phyloP scores from a whole-genome alignment of 2,888 invertebrate genomes.

The Synergus gifuensis region DNA sequence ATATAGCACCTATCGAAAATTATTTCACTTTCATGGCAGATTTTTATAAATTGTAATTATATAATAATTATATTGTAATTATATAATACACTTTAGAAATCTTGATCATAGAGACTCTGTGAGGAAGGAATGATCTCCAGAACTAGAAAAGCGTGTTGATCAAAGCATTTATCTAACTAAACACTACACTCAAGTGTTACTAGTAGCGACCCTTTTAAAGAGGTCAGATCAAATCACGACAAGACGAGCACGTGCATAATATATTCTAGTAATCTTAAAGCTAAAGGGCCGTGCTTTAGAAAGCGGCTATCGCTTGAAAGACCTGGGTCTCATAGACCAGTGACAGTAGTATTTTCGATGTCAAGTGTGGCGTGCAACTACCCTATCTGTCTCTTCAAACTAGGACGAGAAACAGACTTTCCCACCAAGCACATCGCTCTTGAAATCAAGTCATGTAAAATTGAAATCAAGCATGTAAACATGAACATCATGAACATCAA shows the following conservation, averaged over 20 bases:
- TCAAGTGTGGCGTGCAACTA: constrained; percentile 64
- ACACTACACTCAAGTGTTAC: not conserved
- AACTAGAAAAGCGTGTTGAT: not conserved
- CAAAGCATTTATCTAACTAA: constrained; percentile 4
- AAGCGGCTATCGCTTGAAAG: not conserved
- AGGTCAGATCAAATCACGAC: constrained; percentile 1
- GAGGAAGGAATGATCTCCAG: not conserved
- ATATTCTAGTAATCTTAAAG: constrained; percentile 6
- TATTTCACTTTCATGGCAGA: not conserved
- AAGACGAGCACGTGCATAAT: not conserved
- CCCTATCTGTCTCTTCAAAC: constrained; percentile 45
- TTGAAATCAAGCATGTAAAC: too few relatives aligned
- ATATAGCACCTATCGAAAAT: not conserved
- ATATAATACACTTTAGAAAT: not conserved
- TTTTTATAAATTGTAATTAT: not conserved
- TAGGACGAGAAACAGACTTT: constrained; percentile 61
- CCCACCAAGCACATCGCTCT: constrained; percentile 47
- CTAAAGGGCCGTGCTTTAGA: not conserved
- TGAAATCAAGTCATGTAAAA: not conserved
- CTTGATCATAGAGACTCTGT: not conserved
- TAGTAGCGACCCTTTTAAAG: constrained; percentile 19
- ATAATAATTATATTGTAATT: too few relatives aligned
- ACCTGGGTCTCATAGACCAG: constrained; percentile 30
- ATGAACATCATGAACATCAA: too few relatives aligned
- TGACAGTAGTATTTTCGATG: constrained; percentile 62